Evolutionary conservation across 1,140 invertebrate genomes (phyloP).

Genomic region (Diuraphis noxia): DNA sequence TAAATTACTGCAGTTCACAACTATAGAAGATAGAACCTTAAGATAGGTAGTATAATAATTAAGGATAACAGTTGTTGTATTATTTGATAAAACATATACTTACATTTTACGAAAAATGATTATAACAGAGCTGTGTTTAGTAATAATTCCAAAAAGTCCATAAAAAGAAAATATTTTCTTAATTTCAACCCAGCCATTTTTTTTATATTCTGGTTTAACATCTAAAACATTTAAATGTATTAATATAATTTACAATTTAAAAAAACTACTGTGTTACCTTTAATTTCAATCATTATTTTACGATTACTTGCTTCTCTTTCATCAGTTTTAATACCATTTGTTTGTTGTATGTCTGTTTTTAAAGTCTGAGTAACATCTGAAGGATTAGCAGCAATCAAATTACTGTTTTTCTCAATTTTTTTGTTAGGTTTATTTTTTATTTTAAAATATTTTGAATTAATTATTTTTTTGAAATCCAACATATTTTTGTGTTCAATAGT

Average conservation of each 20-base stretch:
- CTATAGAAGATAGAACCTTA: too few relatives aligned
- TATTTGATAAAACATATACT: background rate
- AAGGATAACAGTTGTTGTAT: background rate
- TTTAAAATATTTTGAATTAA: background rate
- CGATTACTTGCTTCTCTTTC: background rate
- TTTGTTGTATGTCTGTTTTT: background rate
- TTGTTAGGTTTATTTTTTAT: background rate
- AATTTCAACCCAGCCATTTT: constrained; percentile 29
- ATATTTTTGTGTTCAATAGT: constrained; percentile 44
- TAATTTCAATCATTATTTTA: constrained; percentile 26
- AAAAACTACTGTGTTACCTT: background rate
- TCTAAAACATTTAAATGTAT: background rate
- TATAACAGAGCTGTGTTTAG: constrained; percentile 6
- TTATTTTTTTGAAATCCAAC: background rate
- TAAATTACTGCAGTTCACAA: too few relatives aligned
- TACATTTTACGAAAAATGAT: constrained; percentile 30
- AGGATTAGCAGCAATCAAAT: background rate
- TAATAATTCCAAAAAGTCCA: constrained; percentile 14
- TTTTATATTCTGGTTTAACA: background rate
- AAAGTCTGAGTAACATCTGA: background rate
- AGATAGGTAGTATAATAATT: background rate
- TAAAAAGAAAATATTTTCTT: constrained; percentile 31
- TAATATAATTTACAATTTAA: background rate
- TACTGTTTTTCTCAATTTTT: background rate
- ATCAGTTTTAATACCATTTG: background rate